Evolutionary conservation across 92 coral and sea anemone species (phyloP).

Genomic region (Scolanthus callimorphus): DNA sequence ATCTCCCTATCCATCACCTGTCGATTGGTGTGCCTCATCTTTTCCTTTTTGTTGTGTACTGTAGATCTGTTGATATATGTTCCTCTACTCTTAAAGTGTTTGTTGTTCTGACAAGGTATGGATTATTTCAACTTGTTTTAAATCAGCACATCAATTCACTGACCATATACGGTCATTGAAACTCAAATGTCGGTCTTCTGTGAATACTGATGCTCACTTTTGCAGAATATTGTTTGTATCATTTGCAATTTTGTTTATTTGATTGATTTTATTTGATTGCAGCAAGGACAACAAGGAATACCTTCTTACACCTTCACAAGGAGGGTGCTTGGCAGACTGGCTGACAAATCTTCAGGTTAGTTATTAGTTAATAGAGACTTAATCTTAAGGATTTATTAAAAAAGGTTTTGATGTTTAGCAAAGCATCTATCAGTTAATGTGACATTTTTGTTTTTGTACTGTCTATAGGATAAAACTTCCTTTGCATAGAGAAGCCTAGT

Average conservation of each 20-base stretch:
- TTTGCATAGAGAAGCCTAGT: neutral
- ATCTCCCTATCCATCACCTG: too few species aligned
- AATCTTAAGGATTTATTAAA: too few species aligned
- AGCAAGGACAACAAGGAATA: slow-evolving; percentile 48
- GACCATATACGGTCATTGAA: too few species aligned
- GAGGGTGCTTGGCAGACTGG: slow-evolving; percentile 45
- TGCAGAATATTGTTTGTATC: too few species aligned
- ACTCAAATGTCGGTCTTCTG: too few species aligned
- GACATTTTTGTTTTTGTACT: neutral
- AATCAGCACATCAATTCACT: neutral
- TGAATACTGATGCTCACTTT: too few species aligned
- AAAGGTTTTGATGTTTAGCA: neutral
- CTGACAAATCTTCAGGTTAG: slow-evolving; percentile 35
- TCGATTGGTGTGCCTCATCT: too few species aligned
- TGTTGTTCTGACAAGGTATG: slow-evolving; percentile 57
- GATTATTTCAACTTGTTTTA: neutral
- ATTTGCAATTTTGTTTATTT: too few species aligned
- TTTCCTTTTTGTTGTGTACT: neutral
- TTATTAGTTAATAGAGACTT: neutral
- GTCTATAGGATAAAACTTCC: neutral
- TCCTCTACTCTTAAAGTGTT: slow-evolving; percentile 44
- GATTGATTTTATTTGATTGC: too few species aligned
- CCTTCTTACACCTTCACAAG: slow-evolving; percentile 49
- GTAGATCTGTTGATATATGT: slow-evolving; percentile 33
- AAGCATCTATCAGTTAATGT: too few species aligned